These are phyloP conservation scores for Drosophila miranda DNA, from an alignment of 1,140 invertebrate species.

Conservation along the genomic window DNA sequence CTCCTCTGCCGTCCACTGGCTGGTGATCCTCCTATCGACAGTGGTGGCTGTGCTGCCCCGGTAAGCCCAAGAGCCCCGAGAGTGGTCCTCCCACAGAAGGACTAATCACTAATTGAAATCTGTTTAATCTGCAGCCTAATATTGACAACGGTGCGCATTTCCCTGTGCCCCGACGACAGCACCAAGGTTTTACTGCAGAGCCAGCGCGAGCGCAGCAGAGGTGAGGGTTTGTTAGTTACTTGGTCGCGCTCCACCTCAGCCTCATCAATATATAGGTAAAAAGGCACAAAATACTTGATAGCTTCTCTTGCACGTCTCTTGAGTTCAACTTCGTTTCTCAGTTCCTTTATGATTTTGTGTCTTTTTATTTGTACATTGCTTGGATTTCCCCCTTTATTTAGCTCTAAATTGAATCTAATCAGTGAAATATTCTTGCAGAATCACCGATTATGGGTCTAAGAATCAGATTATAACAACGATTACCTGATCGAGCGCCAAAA, in stretches of 20 bases:
- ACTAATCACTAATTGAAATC: not conserved
- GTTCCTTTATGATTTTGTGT: conserved; percentile 68
- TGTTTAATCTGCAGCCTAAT: conserved; percentile 80
- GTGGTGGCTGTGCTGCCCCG: conserved; percentile 92
- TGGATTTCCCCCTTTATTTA: not conserved
- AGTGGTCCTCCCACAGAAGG: not conserved
- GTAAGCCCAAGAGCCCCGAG: conserved; percentile 83
- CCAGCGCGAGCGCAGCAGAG: conserved; percentile 83
- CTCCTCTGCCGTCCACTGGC: conserved; percentile 89
- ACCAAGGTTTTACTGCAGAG: conserved; percentile 83
- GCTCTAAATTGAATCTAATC: not conserved
- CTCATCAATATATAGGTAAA: conserved; percentile 86
- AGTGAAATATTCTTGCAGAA: conserved; percentile 67
- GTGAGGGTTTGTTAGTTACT: conserved; percentile 86
- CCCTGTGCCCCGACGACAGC: conserved; percentile 84
- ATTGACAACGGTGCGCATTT: conserved; percentile 82
- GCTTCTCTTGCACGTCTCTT: conserved; percentile 32
- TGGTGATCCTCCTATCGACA: conserved; percentile 89
- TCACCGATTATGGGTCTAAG: conserved; percentile 83
- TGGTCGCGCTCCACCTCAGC: conserved; percentile 86
- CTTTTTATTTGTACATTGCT: conserved; percentile 67
- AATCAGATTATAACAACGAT: conserved; percentile 83
- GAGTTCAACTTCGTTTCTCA: conserved; percentile 4
- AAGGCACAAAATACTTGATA: conserved; percentile 71
- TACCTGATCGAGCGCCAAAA: conserved; percentile 70